phyloP scores from a whole-genome alignment of 2,113 vertebrate genomes.

The Fulica atra region DNA sequence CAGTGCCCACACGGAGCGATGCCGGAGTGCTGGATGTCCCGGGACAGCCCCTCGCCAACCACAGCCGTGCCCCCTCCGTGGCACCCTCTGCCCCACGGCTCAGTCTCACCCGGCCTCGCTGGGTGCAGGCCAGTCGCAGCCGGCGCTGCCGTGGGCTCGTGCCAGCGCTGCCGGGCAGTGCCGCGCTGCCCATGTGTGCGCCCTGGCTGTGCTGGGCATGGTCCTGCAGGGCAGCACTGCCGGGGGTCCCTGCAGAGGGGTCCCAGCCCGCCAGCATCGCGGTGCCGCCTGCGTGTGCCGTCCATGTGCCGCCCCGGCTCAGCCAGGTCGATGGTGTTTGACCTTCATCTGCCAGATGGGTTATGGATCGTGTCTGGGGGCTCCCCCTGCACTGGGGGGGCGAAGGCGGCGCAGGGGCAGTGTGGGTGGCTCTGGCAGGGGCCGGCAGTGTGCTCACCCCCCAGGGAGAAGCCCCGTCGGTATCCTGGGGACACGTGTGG shows the following conservation, averaged over 20 bases:
- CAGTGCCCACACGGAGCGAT: rapidly evolving
- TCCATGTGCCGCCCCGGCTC: background rate
- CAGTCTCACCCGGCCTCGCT: rapidly evolving
- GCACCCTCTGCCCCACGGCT: background rate
- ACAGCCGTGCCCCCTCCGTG: no score
- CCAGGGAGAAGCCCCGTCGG: background rate
- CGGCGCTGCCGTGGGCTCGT: background rate
- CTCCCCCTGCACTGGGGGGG: background rate
- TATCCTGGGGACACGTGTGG: rapidly evolving
- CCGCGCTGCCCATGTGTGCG: rapidly evolving
- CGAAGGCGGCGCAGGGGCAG: rapidly evolving
- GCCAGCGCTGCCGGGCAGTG: rapidly evolving
- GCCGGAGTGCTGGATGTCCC: rapidly evolving
- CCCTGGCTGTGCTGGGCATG: background rate
- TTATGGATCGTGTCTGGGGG: background rate
- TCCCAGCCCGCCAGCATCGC: background rate
- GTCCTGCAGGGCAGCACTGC: background rate
- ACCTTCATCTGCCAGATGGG: background rate
- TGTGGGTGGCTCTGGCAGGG: rapidly evolving
- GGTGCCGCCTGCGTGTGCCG: background rate
- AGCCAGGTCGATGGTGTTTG: background rate
- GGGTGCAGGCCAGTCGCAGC: background rate
- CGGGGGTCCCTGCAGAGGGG: background rate
- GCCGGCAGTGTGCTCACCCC: background rate
- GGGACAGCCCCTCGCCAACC: background rate